Evolutionary conservation across 2,113 vertebrate genomes (phyloP).

Genomic region (Chrysochloris asiatica): DNA sequence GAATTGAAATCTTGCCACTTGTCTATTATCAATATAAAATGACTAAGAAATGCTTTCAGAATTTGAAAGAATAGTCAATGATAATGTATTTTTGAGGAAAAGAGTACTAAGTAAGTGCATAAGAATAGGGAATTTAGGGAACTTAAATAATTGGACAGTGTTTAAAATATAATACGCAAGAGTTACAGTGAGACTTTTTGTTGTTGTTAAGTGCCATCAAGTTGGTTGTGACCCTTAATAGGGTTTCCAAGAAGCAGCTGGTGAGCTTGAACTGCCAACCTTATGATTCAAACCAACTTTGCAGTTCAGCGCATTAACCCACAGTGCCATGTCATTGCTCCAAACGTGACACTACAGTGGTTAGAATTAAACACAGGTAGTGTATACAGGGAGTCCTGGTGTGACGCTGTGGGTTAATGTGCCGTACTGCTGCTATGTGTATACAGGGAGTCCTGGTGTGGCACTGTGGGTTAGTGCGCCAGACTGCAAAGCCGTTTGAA

Average conservation of each 20-base stretch:
- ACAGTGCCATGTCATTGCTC: too few species aligned
- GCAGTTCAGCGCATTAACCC: too few species aligned
- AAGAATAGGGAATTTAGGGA: background rate
- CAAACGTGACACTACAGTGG: background rate
- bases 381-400: background rate
- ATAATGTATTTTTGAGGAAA: background rate
- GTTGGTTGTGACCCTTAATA: too few species aligned
- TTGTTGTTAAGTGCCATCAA: too few species aligned
- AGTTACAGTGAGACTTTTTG: background rate
- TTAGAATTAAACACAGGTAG: background rate
- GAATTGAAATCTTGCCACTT: background rate
- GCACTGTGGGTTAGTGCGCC: too few species aligned
- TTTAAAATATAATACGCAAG: background rate
- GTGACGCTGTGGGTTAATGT: too few species aligned
- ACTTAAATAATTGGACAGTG: background rate
- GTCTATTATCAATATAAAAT: slow-evolving; percentile 1
- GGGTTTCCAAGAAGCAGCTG: too few species aligned
- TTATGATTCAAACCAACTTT: too few species aligned
- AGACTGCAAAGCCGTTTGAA: too few species aligned
- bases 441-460: too few species aligned
- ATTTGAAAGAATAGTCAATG: slow-evolving; percentile 8
- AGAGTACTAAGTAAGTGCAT: background rate
- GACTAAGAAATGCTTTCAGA: slow-evolving; percentile 5
- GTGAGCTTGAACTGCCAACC: too few species aligned
- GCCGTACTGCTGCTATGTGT: too few species aligned